Base-by-base conservation (phyloP, 1,140 invertebrate species). In the Anoplolepis gracilipes region DNA sequence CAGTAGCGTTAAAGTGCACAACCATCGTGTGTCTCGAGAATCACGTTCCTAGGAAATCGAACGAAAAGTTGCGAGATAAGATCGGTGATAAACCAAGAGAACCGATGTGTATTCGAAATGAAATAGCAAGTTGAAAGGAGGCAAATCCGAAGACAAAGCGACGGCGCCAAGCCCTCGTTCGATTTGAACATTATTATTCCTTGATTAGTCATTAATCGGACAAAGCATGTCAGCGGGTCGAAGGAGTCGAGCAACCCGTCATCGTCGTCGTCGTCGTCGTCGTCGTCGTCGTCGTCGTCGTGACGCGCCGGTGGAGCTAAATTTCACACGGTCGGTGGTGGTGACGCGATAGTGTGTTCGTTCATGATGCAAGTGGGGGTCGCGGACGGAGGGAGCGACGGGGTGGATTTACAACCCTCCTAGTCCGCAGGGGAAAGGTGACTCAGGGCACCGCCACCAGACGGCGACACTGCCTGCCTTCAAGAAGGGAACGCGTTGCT, bases 401-500 rank as follows among this genome's bases (percentile, higher is more conserved):
- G 87, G 76, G 77, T 85, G 85, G 79, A 53, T 82, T 82, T 89
- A 84, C 73, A 90, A 86, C 82, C 89, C 87, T 88, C 28, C 42
- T n/a, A 13, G 2, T 22, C 53, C 33, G 79, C 69, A 76, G 62
- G 36, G 79, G 62, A 36, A 33, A 36, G 28, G n/a, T 70, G 70
- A 22, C 88, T 88, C 86, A 92, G 92, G 92, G 92, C 90, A 92
- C 90, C 65, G 73, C 65, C 91, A 25, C 81, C 55, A 92, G 92
- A 67, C 85, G 90, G 91, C 91, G 84, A 30, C 75, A 86, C 57
- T 49, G 55, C 30, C 46, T 72, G 59, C 13, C 22, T 46, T 49
- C 42, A 33, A 33, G 19, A 72, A 76, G 33, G 19, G 11, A 77
- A 49, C 59, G 59, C 19, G 46, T 49, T 46, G 42, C 16, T 28